Percentiles rank a stretch among this genome's conserved stretches.
Conservation (phyloP, 2,888 invertebrate species). For the Mesorhabditis belari region DNA sequence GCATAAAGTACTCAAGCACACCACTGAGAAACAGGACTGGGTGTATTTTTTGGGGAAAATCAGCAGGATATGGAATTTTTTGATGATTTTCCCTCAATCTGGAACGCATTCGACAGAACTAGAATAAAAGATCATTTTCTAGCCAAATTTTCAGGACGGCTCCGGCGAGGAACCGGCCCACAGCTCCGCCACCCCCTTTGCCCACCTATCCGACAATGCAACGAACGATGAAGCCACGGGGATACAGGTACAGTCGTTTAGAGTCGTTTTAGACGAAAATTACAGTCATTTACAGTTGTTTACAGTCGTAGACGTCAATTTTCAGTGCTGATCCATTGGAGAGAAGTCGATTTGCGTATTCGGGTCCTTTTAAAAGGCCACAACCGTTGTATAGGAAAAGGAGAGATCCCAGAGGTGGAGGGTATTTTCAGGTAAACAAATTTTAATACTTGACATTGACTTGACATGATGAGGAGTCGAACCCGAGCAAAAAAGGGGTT, state of each 20-base stretch:
- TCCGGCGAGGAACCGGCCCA: slow-evolving; percentile 28
- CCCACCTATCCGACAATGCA: not conserved
- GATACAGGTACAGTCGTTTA: not conserved
- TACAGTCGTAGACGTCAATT: not conserved
- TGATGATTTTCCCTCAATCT: not conserved
- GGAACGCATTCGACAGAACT: too few relatives aligned
- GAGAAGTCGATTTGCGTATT: slow-evolving; percentile 6
- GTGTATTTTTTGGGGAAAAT: too few relatives aligned
- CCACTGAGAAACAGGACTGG: too few relatives aligned
- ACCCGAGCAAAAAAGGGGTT: too few relatives aligned
- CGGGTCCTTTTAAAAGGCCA: slow-evolving; percentile 14
- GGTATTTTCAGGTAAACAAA: slow-evolving; percentile 2
- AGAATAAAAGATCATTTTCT: too few relatives aligned
- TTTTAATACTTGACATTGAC: slow-evolving; percentile 1
- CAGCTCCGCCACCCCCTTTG: slow-evolving; percentile 8
- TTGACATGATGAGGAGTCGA: too few relatives aligned
- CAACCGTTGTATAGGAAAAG: slow-evolving; percentile 36
- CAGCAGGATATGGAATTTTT: not conserved
- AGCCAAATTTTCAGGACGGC: slow-evolving; percentile 35
- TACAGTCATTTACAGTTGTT: not conserved
- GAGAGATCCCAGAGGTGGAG: slow-evolving; percentile 19
- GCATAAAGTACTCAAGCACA: not conserved
- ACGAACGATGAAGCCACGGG: not conserved
- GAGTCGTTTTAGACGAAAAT: not conserved
- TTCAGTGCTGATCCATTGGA: slow-evolving; percentile 7